Conservation (phyloP, 1,140 invertebrate genomes). For the Popillia japonica region DNA sequence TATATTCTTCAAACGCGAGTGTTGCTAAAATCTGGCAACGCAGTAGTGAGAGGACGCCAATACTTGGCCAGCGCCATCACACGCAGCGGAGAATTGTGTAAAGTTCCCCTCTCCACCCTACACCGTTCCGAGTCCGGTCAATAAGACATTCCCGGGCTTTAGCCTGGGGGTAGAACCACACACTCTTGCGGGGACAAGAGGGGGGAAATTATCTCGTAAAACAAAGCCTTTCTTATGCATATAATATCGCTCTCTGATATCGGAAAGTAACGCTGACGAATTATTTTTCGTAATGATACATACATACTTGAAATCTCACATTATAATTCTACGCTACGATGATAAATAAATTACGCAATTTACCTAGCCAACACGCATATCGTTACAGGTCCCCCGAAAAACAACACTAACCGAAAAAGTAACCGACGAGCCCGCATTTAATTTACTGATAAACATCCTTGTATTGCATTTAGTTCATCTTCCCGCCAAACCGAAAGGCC, state of each 20-base stretch:
- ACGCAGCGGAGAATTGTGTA: constrained; percentile 54
- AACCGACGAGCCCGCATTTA: neutral
- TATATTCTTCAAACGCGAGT: constrained; percentile 41
- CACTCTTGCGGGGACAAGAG: constrained; percentile 36
- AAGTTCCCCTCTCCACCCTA: constrained; percentile 42
- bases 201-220: constrained; percentile 37
- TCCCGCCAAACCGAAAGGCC: constrained; percentile 3
- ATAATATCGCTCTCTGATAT: constrained; percentile 9
- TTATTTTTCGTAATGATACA: neutral
- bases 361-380: neutral
- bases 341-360: constrained; percentile 18
- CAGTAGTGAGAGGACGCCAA: constrained; percentile 56
- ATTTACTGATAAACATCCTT: constrained; percentile 34
- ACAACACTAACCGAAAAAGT: constrained; percentile 11
- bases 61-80: constrained; percentile 56
- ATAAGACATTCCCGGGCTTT: constrained; percentile 54
- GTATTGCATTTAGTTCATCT: neutral
- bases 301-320: neutral
- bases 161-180: constrained; percentile 38
- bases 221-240: constrained; percentile 35
- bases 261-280: constrained; percentile 25
- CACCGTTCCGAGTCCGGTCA: constrained; percentile 47
- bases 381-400: neutral
- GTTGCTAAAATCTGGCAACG: constrained; percentile 59
- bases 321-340: neutral